These are phyloP conservation scores for Drosophila pruinosa DNA, from an alignment of 1,140 invertebrate species.

Conservation along the genomic window DNA sequence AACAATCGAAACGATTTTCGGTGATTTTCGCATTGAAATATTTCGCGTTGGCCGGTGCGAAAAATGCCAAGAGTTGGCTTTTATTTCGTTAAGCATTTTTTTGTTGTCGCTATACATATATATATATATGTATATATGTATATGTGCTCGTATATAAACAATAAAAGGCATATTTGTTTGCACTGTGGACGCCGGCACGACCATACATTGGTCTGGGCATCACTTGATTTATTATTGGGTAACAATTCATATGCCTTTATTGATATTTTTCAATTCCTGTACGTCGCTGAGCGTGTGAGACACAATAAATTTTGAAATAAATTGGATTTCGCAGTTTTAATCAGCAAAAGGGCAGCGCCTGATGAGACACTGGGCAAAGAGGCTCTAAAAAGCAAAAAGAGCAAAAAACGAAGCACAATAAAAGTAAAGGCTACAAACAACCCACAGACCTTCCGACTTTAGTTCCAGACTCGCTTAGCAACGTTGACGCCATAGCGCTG, in stretches of 20 bases:
- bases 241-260: slow-evolving; percentile 80
- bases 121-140: slow-evolving; percentile 12
- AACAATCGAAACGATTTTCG: slow-evolving; percentile 59
- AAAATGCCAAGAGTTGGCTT: slow-evolving; percentile 59
- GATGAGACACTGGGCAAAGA: slow-evolving; percentile 40
- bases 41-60: slow-evolving; percentile 68
- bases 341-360: slow-evolving; percentile 72
- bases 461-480: slow-evolving; percentile 12
- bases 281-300: slow-evolving; percentile 75
- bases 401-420: neutral
- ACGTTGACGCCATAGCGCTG: slow-evolving; percentile 68
- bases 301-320: slow-evolving; percentile 81
- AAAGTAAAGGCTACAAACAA: slow-evolving; percentile 1
- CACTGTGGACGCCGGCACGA: slow-evolving; percentile 17
- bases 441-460: slow-evolving; percentile 18
- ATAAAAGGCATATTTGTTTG: slow-evolving; percentile 77
- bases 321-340: slow-evolving; percentile 81
- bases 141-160: slow-evolving; percentile 64
- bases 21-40: slow-evolving; percentile 80
- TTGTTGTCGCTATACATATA: slow-evolving; percentile 5
- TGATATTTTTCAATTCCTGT: slow-evolving; percentile 79
- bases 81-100: slow-evolving; percentile 6
- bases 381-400: neutral
- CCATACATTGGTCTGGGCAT: slow-evolving; percentile 3
- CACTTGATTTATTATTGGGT: slow-evolving; percentile 78